A percentile compares a stretch with the other conserved stretches of the same genome.
These are phyloP conservation scores for Dicycla oo DNA, from an alignment of 2,888 invertebrate species.

Conservation along the genomic window DNA sequence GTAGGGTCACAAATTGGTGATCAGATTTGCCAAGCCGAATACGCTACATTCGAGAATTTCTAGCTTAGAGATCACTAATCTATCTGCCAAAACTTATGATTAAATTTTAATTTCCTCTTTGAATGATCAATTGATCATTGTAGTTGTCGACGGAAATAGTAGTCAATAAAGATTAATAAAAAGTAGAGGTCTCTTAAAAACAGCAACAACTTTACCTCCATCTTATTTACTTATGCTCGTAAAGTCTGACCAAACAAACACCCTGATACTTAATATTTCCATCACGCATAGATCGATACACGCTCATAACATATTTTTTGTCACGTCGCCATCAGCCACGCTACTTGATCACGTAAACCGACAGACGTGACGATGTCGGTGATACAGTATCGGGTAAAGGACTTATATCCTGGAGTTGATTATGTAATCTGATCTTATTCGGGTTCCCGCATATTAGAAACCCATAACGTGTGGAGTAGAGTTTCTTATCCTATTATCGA, in stretches of 20 bases:
- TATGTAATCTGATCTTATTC: conserved; percentile 6
- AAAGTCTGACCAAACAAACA: conserved; percentile 2
- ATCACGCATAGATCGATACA: conserved; percentile 10
- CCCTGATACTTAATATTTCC: neutral
- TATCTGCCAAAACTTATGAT: neutral
- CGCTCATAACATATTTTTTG: conserved; percentile 8
- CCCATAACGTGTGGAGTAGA: neutral
- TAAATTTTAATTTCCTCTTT: neutral
- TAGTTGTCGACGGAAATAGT: neutral
- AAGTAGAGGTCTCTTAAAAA: neutral
- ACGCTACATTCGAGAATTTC: neutral
- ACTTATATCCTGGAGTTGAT: neutral
- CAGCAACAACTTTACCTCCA: neutral
- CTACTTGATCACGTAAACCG: conserved; percentile 17
- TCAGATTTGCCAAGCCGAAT: neutral
- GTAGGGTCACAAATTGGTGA: neutral
- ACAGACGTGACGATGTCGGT: neutral
- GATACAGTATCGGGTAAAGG: conserved; percentile 1
- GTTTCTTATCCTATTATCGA: neutral
- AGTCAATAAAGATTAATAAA: neutral
- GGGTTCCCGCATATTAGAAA: neutral
- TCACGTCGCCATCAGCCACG: conserved; percentile 4
- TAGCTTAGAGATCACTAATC: neutral
- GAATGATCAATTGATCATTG: neutral
- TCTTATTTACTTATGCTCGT: neutral